A percentile compares a stretch with the other conserved stretches of the same genome.
phyloP scores from a whole-genome alignment of 2,888 invertebrate genomes.

The Campoletis raptor region DNA sequence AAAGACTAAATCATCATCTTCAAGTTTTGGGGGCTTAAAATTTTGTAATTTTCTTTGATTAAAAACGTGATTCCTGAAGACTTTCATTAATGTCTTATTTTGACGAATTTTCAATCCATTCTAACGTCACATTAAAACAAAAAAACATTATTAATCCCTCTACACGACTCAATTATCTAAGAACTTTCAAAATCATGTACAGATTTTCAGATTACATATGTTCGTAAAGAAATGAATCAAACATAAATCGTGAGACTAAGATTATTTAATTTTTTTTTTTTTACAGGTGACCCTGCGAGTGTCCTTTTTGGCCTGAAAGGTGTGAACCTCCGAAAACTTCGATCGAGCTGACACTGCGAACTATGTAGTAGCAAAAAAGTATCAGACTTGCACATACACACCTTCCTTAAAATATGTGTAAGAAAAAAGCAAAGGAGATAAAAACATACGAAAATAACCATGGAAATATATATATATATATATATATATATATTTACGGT shows the following conservation, averaged over 20 bases:
- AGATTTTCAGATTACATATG: not conserved
- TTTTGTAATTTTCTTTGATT: not conserved
- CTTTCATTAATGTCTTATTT: not conserved
- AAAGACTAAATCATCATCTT: not conserved
- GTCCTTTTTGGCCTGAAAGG: slow-evolving; percentile 7
- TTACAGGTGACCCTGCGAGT: not conserved
- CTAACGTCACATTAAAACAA: too few relatives aligned
- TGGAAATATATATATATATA: slow-evolving; percentile 10
- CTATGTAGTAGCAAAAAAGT: slow-evolving; percentile 36
- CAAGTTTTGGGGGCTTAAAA: not conserved
- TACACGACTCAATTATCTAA: not conserved
- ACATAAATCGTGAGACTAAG: not conserved
- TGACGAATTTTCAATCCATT: too few relatives aligned
- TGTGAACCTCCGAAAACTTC: slow-evolving; percentile 50
- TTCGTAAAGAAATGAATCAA: not conserved
- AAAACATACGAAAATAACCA: slow-evolving; percentile 6
- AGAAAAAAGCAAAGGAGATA: slow-evolving; percentile 29
- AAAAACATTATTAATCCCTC: not conserved
- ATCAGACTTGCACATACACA: not conserved
- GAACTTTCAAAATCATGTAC: not conserved
- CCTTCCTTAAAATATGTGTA: slow-evolving; percentile 22
- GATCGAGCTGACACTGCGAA: slow-evolving; percentile 62
- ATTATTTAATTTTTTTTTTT: not conserved
- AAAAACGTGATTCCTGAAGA: not conserved
- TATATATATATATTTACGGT: slow-evolving; percentile 15